A percentile compares a stretch with the other conserved stretches of the same genome.
These are phyloP conservation scores for Cataglyphis rosenhaueri DNA, from an alignment of 2,888 invertebrate species.

Conservation along the genomic window DNA sequence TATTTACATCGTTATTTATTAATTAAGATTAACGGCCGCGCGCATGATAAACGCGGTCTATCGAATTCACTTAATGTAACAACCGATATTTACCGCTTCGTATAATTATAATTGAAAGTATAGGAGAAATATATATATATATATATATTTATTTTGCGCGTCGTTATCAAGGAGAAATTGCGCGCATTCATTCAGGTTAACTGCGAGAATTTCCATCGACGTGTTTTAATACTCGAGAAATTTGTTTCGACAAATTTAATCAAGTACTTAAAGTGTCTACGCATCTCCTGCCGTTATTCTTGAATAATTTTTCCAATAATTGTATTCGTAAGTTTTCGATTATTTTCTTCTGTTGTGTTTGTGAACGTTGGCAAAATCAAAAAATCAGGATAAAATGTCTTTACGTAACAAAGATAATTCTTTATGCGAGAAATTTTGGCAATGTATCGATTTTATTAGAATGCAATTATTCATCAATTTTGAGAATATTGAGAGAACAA, in stretches of 20 bases:
- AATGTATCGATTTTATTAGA: neutral
- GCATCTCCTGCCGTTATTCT: neutral
- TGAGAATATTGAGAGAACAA: neutral
- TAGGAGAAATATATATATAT: slow-evolving; percentile 12
- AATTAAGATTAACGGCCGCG: slow-evolving; percentile 44
- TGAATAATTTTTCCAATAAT: neutral
- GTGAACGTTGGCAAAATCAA: neutral
- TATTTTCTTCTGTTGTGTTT: neutral
- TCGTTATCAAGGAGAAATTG: slow-evolving; percentile 32
- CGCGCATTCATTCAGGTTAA: neutral
- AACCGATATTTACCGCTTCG: slow-evolving; percentile 27
- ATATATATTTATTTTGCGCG: neutral
- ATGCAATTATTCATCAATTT: neutral
- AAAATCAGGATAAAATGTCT: neutral
- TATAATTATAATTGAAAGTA: slow-evolving; percentile 25
- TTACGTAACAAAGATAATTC: neutral
- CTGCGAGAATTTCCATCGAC: slow-evolving; percentile 29
- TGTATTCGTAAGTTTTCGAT: neutral
- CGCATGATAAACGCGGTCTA: slow-evolving; percentile 27
- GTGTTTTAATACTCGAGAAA: slow-evolving; percentile 29
- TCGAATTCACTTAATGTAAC: slow-evolving; percentile 42
- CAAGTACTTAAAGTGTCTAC: neutral
- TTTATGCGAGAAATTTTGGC: neutral
- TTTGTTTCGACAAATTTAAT: slow-evolving; percentile 27
- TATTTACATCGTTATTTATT: slow-evolving; percentile 45